Base-by-base conservation (phyloP, 2,113 vertebrate species). In the Nesospiza acunhae region DNA sequence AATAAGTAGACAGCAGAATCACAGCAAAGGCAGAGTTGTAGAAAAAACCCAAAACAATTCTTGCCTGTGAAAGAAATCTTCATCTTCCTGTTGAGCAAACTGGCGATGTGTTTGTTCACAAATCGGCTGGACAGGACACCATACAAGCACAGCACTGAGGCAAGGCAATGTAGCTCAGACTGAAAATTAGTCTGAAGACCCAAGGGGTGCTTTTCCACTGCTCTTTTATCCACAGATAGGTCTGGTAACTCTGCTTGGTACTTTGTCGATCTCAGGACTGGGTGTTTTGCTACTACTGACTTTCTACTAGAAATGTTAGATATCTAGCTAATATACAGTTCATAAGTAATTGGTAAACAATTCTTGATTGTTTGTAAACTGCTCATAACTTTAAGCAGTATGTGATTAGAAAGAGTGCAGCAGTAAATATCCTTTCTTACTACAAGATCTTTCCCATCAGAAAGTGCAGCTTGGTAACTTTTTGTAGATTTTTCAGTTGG, bases 41-140 rank as follows among this genome's bases (percentile, higher is more conserved):
- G 13, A 9, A 13, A 62, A 60, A 63, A 16, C 0, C 1, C 6
- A 5, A 15, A 70, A 4, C 5, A 70, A 3, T 41, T 89, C 9
- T 69, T 62, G 7, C 13, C 44, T 80, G 20, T 73, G 28, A 90
- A 41, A 76, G 35, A 83, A 69, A 68, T 68, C 21, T 7, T 69
- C 11, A 6, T 17, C 23, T 30, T 64, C 8, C 19, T 44, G 13
- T 60, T 89, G 39, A 84, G 37, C 19, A 80, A 73, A 66, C 13
- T 42, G 55, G 4, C 17, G 37, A 21, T 8, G 13, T 3, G 6
- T 5, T 4, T 31, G 10, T n/a, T 53, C 13, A 4, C 19, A 62
- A 44, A 49, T 15, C 2, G 5, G 22, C 26, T 8, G 18, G 13
- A 53, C 15, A 80, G 26, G 10, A 41, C 58, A 35, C 2, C 33